phyloP scores from a whole-genome alignment of 2,113 vertebrate species.

The Anthoscopus minutus region DNA sequence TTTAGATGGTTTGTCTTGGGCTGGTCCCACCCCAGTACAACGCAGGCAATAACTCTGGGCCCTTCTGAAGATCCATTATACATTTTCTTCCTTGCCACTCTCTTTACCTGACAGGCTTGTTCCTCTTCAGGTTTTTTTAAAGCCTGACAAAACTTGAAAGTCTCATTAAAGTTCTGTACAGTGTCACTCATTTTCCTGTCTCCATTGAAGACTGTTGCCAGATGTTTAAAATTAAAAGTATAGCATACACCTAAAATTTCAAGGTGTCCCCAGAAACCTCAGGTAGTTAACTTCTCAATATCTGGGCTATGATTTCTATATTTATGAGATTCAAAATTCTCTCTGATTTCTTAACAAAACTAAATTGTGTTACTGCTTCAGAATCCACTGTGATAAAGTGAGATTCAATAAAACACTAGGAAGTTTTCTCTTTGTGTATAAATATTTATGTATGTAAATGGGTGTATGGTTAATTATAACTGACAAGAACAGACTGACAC shows the following conservation, averaged over 20 bases:
- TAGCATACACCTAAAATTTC: background rate
- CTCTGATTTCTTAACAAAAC: constrained; percentile 46
- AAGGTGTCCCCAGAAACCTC: background rate
- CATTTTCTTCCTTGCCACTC: background rate
- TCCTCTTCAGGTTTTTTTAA: background rate
- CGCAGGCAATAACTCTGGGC: background rate
- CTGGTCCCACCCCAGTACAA: background rate
- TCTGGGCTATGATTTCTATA: background rate
- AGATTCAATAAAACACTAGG: constrained; percentile 53
- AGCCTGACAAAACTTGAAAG: background rate
- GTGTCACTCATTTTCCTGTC: background rate
- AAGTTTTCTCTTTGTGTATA: constrained; percentile 68
- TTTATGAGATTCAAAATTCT: constrained; percentile 32
- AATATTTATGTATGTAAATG: constrained; percentile 76
- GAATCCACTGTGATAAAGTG: constrained; percentile 30
- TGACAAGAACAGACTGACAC: constrained; percentile 68
- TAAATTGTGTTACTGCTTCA: constrained; percentile 52
- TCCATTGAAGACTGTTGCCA: background rate
- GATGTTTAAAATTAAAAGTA: background rate
- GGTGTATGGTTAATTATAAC: constrained; percentile 68
- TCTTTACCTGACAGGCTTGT: background rate
- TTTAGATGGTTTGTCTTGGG: background rate
- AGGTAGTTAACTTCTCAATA: background rate
- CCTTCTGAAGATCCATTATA: background rate
- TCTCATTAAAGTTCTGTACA: background rate